Evolutionary conservation across 92 coral and sea anemone genomes (phyloP).

Genomic region (Heteractis magnifica): DNA sequence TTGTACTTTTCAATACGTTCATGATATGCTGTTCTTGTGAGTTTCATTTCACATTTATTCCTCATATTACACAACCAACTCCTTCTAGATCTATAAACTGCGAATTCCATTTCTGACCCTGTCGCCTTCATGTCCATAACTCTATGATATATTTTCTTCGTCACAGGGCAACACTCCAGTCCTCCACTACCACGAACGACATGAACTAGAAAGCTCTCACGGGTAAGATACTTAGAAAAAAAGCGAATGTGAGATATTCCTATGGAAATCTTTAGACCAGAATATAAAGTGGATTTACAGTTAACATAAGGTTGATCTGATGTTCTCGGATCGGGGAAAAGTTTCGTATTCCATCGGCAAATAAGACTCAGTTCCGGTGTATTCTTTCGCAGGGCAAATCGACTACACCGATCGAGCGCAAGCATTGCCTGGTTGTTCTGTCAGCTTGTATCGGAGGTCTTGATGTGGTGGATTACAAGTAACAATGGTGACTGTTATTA

Average conservation of each 20-base stretch:
- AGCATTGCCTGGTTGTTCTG: constrained; percentile 49
- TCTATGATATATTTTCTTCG: constrained; percentile 17
- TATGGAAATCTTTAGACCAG: neutral
- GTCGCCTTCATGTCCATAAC: constrained; percentile 2
- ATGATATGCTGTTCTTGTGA: constrained; percentile 12
- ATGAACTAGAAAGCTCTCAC: constrained; percentile 25
- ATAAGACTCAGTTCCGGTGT: constrained; percentile 64
- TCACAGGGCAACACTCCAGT: constrained; percentile 30
- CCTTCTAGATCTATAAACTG: neutral
- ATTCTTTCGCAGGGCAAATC: constrained; percentile 73
- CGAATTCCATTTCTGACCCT: constrained; percentile 26
- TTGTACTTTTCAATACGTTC: constrained; percentile 33
- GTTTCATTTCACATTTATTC: constrained; percentile 11
- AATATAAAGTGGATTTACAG: neutral
- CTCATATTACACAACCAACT: constrained; percentile 5
- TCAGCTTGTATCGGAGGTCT: constrained; percentile 60
- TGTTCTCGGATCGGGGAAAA: constrained; percentile 7
- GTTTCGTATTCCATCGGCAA: constrained; percentile 23
- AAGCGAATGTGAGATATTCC: neutral
- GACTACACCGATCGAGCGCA: constrained; percentile 47
- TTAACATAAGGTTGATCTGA: neutral
- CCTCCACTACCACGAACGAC: constrained; percentile 36
- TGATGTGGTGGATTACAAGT: constrained; percentile 58
- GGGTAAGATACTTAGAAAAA: constrained; percentile 12
- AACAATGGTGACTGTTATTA: constrained; percentile 87